Percentiles rank a stretch among this genome's conserved stretches.
Evolutionary conservation across 2,113 vertebrate genomes (phyloP).

Genomic region (Desmodus rotundus): DNA sequence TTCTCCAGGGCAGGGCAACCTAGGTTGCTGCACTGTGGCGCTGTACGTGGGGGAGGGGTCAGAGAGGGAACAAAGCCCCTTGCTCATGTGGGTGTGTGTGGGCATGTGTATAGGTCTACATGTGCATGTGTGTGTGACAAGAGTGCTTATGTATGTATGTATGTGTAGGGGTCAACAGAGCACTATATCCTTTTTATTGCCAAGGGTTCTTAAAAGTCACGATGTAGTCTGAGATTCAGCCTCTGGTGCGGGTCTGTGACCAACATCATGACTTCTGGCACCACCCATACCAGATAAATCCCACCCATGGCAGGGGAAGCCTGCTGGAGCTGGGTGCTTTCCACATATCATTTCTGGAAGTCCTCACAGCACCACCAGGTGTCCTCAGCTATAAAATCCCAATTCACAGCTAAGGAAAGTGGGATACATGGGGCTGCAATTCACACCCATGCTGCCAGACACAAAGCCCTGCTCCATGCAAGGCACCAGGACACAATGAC

Average conservation of each 20-base stretch:
- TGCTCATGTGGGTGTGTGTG: too few relatives aligned
- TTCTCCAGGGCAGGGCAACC: too few relatives aligned
- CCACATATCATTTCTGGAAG: not conserved
- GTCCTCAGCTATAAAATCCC: not conserved
- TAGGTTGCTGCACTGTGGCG: too few relatives aligned
- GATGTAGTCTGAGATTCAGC: not conserved
- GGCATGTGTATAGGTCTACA: too few relatives aligned
- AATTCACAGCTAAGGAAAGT: not conserved
- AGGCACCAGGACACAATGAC: not conserved
- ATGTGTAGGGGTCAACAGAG: not conserved
- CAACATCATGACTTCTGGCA: not conserved
- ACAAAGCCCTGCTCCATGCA: not conserved
- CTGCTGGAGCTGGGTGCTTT: too few relatives aligned
- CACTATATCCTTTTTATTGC: not conserved
- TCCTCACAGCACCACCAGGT: not conserved
- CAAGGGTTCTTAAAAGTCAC: not conserved
- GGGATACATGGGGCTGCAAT: not conserved
- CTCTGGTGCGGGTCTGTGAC: not conserved
- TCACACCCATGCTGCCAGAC: not conserved
- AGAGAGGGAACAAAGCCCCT: too few relatives aligned
- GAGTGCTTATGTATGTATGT: not conserved
- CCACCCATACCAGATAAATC: not conserved
- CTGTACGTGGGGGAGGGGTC: too few relatives aligned
- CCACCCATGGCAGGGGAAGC: accelerated
- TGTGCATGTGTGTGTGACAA: not conserved